Percentiles rank a stretch among this genome's conserved stretches.
phyloP scores from a whole-genome alignment of 2,113 vertebrate genomes.

The Otocyon megalotis region DNA sequence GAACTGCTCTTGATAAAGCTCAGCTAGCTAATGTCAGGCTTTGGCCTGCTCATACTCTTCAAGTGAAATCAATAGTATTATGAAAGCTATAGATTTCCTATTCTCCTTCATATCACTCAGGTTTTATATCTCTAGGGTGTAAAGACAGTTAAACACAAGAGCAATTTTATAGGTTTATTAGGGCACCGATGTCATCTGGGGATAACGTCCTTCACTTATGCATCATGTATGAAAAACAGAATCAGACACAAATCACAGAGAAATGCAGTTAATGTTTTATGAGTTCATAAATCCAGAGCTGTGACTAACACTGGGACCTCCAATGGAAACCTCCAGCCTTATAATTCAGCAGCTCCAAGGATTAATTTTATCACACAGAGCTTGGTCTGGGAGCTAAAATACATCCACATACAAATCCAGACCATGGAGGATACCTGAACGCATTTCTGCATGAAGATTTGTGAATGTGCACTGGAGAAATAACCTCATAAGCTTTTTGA shows the following conservation, averaged over 20 bases:
- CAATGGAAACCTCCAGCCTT: slow-evolving; percentile 68
- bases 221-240: slow-evolving; percentile 75
- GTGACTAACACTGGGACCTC: slow-evolving; percentile 68
- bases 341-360: slow-evolving; percentile 75
- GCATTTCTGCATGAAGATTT: slow-evolving; percentile 63
- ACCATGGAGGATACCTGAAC: slow-evolving; percentile 63
- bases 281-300: slow-evolving; percentile 81
- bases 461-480: slow-evolving; percentile 52
- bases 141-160: slow-evolving; percentile 80
- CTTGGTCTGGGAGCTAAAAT: slow-evolving; percentile 73
- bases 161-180: slow-evolving; percentile 80
- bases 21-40: not conserved
- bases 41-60: not conserved
- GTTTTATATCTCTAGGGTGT: slow-evolving; percentile 73
- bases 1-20: slow-evolving; percentile 41
- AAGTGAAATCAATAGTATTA: slow-evolving; percentile 17
- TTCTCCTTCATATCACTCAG: slow-evolving; percentile 77
- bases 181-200: slow-evolving; percentile 77
- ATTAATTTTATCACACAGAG: slow-evolving; percentile 79
- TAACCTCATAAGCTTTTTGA: slow-evolving; percentile 1
- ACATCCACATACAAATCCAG: slow-evolving; percentile 63
- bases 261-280: slow-evolving; percentile 81
- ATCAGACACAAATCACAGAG: slow-evolving; percentile 82
- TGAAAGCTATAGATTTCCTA: slow-evolving; percentile 61
- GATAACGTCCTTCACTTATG: slow-evolving; percentile 74